A percentile compares a stretch with the other conserved stretches of the same genome.
These are phyloP conservation scores for Pachyseris speciosa DNA, from an alignment of 64 coral and sea anemone genomes.

Conservation along the genomic window DNA sequence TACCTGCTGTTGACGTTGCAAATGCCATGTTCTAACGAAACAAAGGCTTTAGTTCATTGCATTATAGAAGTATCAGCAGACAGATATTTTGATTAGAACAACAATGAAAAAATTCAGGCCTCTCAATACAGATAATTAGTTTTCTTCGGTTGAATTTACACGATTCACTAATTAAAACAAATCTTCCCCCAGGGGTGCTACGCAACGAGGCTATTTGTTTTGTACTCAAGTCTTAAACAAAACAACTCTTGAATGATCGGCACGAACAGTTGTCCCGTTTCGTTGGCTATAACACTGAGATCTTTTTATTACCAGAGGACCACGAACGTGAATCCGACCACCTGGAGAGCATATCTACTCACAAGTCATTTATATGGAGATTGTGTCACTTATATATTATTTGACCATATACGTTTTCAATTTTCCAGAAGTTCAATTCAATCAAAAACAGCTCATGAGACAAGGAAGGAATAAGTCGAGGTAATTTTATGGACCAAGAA, in stretches of 20 bases:
- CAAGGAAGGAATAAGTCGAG: no score
- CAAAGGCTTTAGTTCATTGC: background rate
- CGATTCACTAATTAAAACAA: background rate
- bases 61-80: background rate
- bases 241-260: background rate
- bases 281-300: no score
- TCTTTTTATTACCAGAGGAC: no score
- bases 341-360: no score
- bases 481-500: no score
- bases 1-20: background rate
- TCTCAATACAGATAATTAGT: background rate
- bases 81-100: background rate
- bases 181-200: background rate
- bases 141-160: background rate
- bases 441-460: no score
- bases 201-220: background rate
- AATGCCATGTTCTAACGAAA: conserved; percentile 19
- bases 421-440: no score
- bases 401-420: no score
- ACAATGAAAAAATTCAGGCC: background rate
- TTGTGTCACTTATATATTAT: no score
- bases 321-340: no score
- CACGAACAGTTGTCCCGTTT: no score
- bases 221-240: background rate
- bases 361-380: no score